Percentiles rank a stretch among this genome's conserved stretches.
These are phyloP conservation scores for Harpalus rubripes DNA, from an alignment of 2,888 invertebrate genomes.

Conservation along the genomic window DNA sequence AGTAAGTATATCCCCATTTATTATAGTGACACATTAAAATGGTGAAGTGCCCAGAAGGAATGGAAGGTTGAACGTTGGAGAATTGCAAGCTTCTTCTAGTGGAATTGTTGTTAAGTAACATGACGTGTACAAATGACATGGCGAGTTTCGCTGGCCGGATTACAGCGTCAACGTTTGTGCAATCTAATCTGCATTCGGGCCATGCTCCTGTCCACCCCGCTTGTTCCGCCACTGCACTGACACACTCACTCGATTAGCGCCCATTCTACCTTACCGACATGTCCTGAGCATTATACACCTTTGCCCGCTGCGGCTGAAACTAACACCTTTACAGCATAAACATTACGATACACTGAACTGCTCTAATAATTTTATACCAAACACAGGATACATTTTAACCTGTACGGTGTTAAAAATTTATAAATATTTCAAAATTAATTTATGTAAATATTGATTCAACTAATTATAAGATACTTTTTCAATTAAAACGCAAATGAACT, in stretches of 20 bases:
- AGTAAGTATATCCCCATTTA: neutral
- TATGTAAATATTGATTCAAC: no score
- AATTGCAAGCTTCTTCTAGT: constrained; percentile 17
- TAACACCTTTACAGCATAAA: no score
- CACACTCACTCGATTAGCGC: constrained; percentile 42
- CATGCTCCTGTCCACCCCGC: constrained; percentile 44
- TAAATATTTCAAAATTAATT: no score
- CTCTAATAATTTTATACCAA: no score
- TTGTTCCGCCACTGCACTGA: constrained; percentile 54
- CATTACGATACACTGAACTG: no score
- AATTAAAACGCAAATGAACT: no score
- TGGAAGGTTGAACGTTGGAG: constrained; percentile 3
- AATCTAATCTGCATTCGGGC: constrained; percentile 60
- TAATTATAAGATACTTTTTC: no score
- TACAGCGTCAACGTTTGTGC: constrained; percentile 52
- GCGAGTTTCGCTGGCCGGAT: constrained; percentile 29
- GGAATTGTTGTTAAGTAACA: constrained; percentile 53
- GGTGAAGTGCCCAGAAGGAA: neutral
- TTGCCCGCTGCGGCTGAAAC: no score
- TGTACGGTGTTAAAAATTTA: no score
- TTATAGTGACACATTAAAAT: neutral
- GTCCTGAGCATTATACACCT: constrained; percentile 18
- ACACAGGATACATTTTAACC: no score
- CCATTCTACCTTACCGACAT: constrained; percentile 21
- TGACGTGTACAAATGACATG: constrained; percentile 58